Evolutionary conservation across 2,797 vertebrate genomes (phyloP).

Genomic region (Cuniculus paca): DNA sequence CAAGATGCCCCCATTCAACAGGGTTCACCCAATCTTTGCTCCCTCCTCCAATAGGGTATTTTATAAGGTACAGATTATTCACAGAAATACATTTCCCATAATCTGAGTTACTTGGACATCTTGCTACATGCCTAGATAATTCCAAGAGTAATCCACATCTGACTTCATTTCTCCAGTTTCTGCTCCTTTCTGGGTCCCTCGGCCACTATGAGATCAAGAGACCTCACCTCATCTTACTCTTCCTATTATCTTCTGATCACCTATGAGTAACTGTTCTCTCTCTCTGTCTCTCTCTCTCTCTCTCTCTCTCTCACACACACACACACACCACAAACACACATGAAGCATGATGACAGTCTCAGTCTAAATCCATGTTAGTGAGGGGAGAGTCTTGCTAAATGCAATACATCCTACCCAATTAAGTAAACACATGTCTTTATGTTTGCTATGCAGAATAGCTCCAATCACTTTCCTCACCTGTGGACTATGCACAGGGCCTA

Average conservation of each 20-base stretch:
- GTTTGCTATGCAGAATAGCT: neutral
- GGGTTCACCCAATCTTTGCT: neutral
- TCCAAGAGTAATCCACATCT: neutral
- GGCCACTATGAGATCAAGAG: neutral
- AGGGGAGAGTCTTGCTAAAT: neutral
- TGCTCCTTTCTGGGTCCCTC: neutral
- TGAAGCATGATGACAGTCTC: neutral
- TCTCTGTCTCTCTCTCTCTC: neutral
- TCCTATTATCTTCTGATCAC: neutral
- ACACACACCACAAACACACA: neutral
- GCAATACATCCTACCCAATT: neutral
- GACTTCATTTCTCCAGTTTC: neutral
- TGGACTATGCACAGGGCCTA: neutral
- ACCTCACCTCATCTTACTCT: neutral
- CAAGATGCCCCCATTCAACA: neutral
- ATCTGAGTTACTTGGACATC: conserved; percentile 21
- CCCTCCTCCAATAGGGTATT: neutral
- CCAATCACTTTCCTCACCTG: neutral
- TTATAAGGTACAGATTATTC: neutral
- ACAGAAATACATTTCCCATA: neutral
- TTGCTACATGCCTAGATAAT: neutral
- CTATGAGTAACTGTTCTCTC: neutral
- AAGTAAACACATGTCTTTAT: neutral
- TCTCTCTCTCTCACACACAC: neutral
- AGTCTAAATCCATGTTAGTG: neutral